Conservation (phyloP, 2,797 vertebrate genomes). For the Melanogrammus aeglefinus region DNA sequence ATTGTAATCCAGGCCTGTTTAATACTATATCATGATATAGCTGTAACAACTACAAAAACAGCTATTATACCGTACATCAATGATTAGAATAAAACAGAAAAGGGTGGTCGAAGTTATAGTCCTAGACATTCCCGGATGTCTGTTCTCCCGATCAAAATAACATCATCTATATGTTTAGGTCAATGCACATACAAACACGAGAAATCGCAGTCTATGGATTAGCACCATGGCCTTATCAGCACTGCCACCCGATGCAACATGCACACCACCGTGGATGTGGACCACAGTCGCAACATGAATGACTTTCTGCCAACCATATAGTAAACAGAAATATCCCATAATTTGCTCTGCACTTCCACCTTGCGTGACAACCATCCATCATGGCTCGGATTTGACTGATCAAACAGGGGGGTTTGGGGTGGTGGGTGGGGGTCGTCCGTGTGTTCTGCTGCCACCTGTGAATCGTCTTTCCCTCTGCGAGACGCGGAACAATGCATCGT, state of each 20-base stretch:
- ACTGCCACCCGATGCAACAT: background rate
- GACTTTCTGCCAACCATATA: background rate
- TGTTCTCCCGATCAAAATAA: background rate
- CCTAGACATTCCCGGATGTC: background rate
- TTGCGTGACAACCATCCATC: background rate
- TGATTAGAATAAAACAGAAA: background rate
- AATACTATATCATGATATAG: background rate
- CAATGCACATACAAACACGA: background rate
- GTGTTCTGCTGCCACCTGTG: slow-evolving; percentile 57
- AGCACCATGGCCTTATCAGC: background rate
- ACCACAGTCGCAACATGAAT: background rate
- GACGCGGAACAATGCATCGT: slow-evolving; percentile 36
- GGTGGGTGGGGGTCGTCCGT: background rate
- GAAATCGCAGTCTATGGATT: background rate
- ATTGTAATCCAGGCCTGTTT: background rate
- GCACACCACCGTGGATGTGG: background rate
- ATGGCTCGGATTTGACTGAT: background rate
- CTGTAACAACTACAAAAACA: slow-evolving; percentile 2
- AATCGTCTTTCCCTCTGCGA: slow-evolving; percentile 20
- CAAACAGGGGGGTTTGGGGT: background rate
- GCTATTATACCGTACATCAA: background rate
- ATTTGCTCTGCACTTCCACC: background rate
- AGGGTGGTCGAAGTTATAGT: background rate
- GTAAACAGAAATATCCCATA: background rate
- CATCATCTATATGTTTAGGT: background rate